Evolutionary conservation across 2,888 invertebrate species (phyloP).

Genomic region (Lithosia quadra): DNA sequence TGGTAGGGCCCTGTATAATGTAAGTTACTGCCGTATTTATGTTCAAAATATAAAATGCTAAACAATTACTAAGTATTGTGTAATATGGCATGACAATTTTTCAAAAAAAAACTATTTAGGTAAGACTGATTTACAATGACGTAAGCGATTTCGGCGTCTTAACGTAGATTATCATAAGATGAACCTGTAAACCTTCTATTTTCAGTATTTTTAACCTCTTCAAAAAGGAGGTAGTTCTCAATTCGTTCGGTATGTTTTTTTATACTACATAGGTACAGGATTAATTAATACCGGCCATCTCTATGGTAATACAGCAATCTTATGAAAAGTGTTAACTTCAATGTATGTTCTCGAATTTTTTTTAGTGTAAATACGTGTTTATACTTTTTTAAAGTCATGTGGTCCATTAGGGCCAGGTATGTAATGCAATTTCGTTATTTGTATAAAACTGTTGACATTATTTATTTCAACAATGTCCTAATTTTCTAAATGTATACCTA

Average conservation of each 20-base stretch:
- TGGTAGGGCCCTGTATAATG: neutral
- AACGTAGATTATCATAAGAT: neutral
- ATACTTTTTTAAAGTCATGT: too few species aligned
- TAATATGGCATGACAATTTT: neutral
- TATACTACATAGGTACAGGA: too few species aligned
- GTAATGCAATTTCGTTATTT: neutral
- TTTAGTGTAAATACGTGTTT: neutral
- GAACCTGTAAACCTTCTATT: neutral
- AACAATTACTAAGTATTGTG: neutral
- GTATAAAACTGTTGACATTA: neutral
- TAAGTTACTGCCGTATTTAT: neutral
- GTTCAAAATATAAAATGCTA: neutral
- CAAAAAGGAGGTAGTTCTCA: too few species aligned
- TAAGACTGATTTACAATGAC: slow-evolving; percentile 4
- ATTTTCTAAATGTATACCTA: neutral
- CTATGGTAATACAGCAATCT: neutral
- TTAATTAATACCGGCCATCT: neutral
- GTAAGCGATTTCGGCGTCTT: neutral
- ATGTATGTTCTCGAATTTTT: neutral
- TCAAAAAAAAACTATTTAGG: neutral
- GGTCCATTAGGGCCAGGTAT: neutral
- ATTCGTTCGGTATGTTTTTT: too few species aligned
- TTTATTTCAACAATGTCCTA: neutral
- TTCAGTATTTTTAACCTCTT: too few species aligned
- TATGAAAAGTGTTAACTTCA: neutral